Conservation (phyloP, 2,888 invertebrate species). For the Pheosia tremula region DNA sequence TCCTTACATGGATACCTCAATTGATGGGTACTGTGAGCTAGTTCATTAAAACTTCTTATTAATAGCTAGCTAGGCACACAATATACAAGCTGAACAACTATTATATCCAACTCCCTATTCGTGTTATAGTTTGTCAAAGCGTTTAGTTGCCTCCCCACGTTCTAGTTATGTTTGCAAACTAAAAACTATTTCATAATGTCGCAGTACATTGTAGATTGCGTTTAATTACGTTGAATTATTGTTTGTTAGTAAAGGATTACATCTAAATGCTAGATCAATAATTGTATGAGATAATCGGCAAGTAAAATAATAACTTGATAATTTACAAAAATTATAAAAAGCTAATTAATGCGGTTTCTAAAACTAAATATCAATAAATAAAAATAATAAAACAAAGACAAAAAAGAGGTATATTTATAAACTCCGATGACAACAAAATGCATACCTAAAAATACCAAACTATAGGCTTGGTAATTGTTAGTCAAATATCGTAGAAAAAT, state of each 20-base stretch:
- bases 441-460: no score
- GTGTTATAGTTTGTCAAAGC: constrained; percentile 5
- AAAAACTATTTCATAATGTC: constrained; percentile 22
- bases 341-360: no score
- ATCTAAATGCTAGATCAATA: no score
- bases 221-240: not conserved
- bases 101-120: not conserved
- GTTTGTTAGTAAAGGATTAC: not conserved
- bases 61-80: constrained; percentile 15
- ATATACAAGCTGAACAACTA: constrained; percentile 16
- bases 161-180: constrained; percentile 19
- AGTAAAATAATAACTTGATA: no score
- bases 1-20: no score
- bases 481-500: constrained; percentile 33
- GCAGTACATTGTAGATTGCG: not conserved
- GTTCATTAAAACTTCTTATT: constrained; percentile 31
- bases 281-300: no score
- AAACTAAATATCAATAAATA: no score
- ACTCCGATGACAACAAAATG: no score
- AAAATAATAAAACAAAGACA: no score
- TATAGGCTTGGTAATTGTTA: constrained; percentile 1
- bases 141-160: constrained; percentile 28
- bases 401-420: no score
- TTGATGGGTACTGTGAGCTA: constrained; percentile 7
- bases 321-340: no score